Evolutionary conservation across 2,888 invertebrate genomes (phyloP), one percentile per base, ranked within the genome.

Genomic region (Schizaphis graminum): DNA sequence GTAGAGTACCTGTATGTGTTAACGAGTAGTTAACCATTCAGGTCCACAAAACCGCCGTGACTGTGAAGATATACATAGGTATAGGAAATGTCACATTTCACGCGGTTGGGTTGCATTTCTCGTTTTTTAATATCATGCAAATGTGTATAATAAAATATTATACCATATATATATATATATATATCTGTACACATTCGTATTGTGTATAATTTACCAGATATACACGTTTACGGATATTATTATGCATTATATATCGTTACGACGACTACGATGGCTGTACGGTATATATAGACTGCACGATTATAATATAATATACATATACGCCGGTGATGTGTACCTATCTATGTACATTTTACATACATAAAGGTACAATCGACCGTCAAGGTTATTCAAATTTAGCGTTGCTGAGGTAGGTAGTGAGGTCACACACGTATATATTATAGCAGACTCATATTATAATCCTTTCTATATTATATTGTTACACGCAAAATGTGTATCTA

Each of bases 401-500:
- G 7, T 35, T 35, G 35, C 35, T 77, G 35, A 35, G 35, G 67
- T 53, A 35, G 21, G 67, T 35, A 77, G 21, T 77, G 77, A 77
- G 77, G 77, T 77, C 77, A 77, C 35, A 41, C 77, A 24, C 77
- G 77, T 77, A 35, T 77, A 77, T 21, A 77, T 77, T 77, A 77
- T 41, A 35, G 35, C 77, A 77, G 77, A 77, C 35, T 77, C 21
- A 77, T 77, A 77, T 21, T 77, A 77, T 21, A 77, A 77, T 77
- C 77, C 77, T 77, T 77, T 77, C 77, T 77, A 77, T 77, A 77
- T 77, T 77, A 77, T 77, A 77, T 77, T 77, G 77, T 77, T 77
- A 77, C 77, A 35, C 8, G 21, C 77, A 35, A 77, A 77, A 77
- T 77, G 21, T 35, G 77, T 41, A 77, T 35, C 21, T 77, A 77